Evolutionary conservation across 2,113 vertebrate genomes (phyloP).

Genomic region (Rhinichthys klamathensis): DNA sequence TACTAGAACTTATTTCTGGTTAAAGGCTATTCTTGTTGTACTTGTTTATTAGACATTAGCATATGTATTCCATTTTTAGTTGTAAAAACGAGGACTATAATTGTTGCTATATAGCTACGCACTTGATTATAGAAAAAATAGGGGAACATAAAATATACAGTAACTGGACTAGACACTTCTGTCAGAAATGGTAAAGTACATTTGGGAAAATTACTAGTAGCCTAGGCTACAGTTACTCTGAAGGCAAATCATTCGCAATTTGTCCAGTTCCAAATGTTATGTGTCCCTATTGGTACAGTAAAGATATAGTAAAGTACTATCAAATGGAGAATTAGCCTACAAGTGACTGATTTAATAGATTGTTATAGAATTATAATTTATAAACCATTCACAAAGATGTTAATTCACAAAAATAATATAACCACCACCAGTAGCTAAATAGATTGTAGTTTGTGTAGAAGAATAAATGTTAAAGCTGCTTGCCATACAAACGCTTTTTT

Average conservation of each 20-base stretch:
- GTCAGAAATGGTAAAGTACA: neutral
- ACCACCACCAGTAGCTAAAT: neutral
- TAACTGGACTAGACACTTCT: neutral
- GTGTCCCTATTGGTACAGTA: neutral
- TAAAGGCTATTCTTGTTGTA: neutral
- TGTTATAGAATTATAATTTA: neutral
- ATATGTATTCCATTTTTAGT: neutral
- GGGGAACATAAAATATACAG: too few species aligned
- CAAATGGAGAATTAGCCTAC: neutral
- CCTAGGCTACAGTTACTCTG: neutral
- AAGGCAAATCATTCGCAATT: neutral
- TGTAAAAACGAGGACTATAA: too few species aligned
- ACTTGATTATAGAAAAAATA: too few species aligned
- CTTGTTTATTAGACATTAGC: neutral
- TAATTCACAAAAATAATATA: neutral
- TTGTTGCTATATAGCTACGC: too few species aligned
- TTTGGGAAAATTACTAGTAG: neutral
- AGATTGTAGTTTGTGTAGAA: neutral
- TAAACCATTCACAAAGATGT: neutral
- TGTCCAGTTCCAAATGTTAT: neutral
- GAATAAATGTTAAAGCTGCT: neutral
- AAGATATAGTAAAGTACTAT: neutral
- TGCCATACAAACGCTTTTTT: neutral
- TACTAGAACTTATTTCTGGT: neutral
- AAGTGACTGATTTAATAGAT: neutral